phyloP scores from a whole-genome alignment of 2,888 invertebrate species.

The Pegoplata infirma region DNA sequence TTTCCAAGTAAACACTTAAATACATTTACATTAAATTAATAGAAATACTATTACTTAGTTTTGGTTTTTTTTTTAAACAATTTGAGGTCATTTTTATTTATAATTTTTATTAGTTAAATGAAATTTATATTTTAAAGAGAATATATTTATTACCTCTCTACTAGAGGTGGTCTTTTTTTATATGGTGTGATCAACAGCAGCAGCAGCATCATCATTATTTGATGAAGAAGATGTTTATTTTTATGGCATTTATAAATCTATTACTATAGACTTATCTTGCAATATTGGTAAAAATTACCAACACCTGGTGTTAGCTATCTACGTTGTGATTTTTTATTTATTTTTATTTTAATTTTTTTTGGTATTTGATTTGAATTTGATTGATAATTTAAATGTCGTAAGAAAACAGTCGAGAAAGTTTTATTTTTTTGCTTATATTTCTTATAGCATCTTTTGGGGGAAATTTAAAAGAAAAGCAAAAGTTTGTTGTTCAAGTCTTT shows the following conservation, averaged over 20 bases:
- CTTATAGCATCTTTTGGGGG: neutral
- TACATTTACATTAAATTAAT: no score
- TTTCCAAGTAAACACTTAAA: neutral
- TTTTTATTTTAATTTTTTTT: no score
- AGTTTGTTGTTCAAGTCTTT: conserved; percentile 21
- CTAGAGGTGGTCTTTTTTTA: neutral
- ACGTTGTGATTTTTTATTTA: no score
- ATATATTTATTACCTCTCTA: neutral
- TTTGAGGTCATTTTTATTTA: conserved; percentile 27
- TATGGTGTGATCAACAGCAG: neutral
- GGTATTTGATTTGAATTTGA: conserved; percentile 42
- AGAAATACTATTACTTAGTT: neutral
- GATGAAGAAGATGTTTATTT: conserved; percentile 11
- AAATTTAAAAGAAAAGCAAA: neutral
- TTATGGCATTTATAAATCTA: neutral
- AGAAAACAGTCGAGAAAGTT: conserved; percentile 45
- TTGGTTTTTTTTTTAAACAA: neutral
- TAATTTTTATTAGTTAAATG: neutral
- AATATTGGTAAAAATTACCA: conserved; percentile 29
- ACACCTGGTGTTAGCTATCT: conserved; percentile 53
- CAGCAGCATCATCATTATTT: neutral
- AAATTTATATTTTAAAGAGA: neutral
- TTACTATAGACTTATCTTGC: conserved; percentile 1
- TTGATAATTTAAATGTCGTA: conserved; percentile 54
- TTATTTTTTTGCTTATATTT: no score